A percentile compares a stretch with the other conserved stretches of the same genome.
Conservation (phyloP, 2,888 invertebrate genomes). For the Didymodactylos carnosus region DNA sequence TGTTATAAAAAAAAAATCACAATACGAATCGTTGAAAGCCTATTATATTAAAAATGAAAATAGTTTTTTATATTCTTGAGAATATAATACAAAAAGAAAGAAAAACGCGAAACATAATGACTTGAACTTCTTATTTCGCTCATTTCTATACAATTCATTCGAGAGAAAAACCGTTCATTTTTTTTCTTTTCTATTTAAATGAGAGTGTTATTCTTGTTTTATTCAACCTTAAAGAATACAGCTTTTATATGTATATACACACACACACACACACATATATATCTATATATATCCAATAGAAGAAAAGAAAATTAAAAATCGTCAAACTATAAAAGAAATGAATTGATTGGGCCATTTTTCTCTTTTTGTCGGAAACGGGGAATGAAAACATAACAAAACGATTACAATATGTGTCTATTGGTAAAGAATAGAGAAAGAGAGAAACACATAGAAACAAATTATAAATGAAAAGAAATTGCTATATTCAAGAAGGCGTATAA, state of each 20-base stretch:
- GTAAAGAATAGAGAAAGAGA: neutral
- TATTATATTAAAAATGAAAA: conserved; percentile 1
- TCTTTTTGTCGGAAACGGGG: neutral
- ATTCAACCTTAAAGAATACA: too few species aligned
- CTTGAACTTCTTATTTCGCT: neutral
- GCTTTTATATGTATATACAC: too few species aligned
- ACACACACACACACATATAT: too few species aligned
- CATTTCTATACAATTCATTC: too few species aligned
- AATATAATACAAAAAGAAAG: too few species aligned
- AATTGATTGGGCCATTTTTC: neutral
- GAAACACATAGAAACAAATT: neutral
- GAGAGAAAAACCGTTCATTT: too few species aligned
- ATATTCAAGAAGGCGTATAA: neutral
- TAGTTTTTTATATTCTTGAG: neutral
- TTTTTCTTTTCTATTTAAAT: too few species aligned
- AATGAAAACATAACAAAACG: neutral
- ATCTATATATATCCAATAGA: too few species aligned
- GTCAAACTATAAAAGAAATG: too few species aligned
- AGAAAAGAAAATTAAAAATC: conserved; percentile 2
- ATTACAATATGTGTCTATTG: conserved; percentile 1
- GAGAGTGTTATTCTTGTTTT: too few species aligned
- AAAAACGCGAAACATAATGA: neutral
- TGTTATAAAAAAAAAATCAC: neutral
- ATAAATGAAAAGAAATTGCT: neutral
- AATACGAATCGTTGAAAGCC: neutral